Evolutionary conservation across 2,888 invertebrate genomes (phyloP), one percentile per base, ranked within the genome.

Genomic region (Syritta pipiens): DNA sequence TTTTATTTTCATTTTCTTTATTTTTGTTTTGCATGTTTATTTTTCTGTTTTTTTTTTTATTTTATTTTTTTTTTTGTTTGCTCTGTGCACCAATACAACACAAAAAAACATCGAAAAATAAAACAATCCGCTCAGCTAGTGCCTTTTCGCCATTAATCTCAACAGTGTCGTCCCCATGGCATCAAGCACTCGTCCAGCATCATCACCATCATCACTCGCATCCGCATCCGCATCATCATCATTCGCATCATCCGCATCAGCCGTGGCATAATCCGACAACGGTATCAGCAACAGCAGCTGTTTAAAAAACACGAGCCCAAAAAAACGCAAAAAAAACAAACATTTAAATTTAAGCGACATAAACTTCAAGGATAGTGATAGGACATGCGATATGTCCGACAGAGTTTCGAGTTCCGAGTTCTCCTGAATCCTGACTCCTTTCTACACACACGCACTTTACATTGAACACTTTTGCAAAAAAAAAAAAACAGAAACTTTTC

Each of bases 91-190:
- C 40, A 72, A 67, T 63, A 57, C n/a, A 20, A 51, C 67, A 81
- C 63, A 76, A 59, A 81, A 74, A 81, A 76, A 82, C 83, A 74
- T 42, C 37, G 53, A 72, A 83, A 81, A 81, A 74, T 81, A 82
- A 83, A 82, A 74, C 82, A 83, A 84, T 84, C 84, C 85, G 85
- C 85, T 86, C 85, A 88, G 88, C 85, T 84, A 86, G 86, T 86
- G 88, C 87, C 84, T 88, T 89, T 87, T 88, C 87, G 86, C 86
- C 88, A 86, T 87, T 89, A 87, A 88, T 88, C 83, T 84, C 86
- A 86, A 87, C 88, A 86, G 86, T 88, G 87, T 85, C 88, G 85
- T 85, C 88, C 83, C 88, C 87, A 82, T 89, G 89, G 89, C 89
- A 89, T 84, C 89, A 89, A 85, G 87, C 89, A 67, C 84, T 89